phyloP scores from a whole-genome alignment of 2,113 vertebrate genomes.

The Oenanthe melanoleuca region DNA sequence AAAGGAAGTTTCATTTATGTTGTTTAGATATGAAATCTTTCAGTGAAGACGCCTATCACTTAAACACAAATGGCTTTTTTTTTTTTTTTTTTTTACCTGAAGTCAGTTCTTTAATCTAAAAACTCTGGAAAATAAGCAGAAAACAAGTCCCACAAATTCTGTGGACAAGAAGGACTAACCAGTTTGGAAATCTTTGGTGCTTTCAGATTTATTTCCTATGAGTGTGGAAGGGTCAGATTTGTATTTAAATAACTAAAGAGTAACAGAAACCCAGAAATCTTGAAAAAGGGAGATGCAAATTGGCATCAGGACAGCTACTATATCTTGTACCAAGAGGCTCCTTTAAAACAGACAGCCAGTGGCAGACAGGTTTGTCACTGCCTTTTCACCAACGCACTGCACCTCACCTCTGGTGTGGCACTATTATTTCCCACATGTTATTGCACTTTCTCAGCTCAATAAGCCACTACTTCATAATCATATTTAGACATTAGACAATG shows the following conservation, averaged over 20 bases:
- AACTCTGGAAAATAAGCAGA: background rate
- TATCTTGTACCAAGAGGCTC: background rate
- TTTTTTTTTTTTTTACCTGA: background rate
- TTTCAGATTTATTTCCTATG: background rate
- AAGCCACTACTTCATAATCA: background rate
- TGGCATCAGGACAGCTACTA: background rate
- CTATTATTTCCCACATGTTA: background rate
- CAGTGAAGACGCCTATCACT: background rate
- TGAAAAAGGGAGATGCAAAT: background rate
- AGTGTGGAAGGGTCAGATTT: background rate
- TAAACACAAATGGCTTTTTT: background rate
- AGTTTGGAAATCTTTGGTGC: background rate
- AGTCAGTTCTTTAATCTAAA: background rate
- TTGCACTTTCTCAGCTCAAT: background rate
- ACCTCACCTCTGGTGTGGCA: background rate
- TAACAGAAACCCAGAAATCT: background rate
- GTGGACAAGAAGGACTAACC: background rate
- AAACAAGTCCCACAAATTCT: background rate
- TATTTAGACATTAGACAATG: constrained; percentile 6
- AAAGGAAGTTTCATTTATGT: background rate
- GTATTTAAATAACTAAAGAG: background rate
- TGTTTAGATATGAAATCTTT: background rate
- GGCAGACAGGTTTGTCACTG: background rate
- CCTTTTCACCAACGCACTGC: background rate
- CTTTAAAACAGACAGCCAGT: background rate